These are phyloP conservation scores for Cathartes aura DNA, from an alignment of 2,113 vertebrate species.

Conservation along the genomic window DNA sequence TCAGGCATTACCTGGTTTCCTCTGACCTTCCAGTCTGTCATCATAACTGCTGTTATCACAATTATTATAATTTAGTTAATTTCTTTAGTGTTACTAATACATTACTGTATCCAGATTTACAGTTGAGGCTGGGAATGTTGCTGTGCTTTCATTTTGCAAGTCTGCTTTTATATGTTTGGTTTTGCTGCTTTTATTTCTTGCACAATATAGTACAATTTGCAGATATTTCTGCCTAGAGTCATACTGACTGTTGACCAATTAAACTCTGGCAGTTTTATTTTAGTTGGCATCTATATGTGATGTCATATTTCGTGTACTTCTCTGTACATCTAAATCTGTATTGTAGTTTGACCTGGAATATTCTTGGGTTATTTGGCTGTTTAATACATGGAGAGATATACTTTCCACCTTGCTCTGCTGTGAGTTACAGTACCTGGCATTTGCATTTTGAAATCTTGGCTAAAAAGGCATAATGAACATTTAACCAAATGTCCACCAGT, in stretches of 20 bases:
- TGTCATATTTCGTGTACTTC: background rate
- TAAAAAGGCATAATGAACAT: background rate
- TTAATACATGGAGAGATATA: background rate
- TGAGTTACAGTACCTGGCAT: background rate
- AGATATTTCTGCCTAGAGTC: background rate
- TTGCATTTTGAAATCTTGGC: constrained; percentile 6
- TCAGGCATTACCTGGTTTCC: background rate
- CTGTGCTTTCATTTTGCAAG: background rate
- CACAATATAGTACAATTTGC: background rate
- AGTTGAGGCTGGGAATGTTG: background rate
- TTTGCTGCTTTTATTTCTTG: background rate
- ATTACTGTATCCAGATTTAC: background rate
- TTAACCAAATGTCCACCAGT: background rate
- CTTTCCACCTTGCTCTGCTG: background rate
- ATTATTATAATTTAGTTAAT: background rate
- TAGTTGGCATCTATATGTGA: background rate
- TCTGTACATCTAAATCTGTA: background rate
- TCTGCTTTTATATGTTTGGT: background rate
- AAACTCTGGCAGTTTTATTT: background rate
- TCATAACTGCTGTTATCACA: background rate
- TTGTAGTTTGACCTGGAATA: background rate
- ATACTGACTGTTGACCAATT: background rate
- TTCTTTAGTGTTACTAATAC: background rate
- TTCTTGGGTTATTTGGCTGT: background rate
- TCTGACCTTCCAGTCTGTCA: background rate